Evolutionary conservation across 2,888 invertebrate genomes (phyloP).

Genomic region (Allacma fusca): DNA sequence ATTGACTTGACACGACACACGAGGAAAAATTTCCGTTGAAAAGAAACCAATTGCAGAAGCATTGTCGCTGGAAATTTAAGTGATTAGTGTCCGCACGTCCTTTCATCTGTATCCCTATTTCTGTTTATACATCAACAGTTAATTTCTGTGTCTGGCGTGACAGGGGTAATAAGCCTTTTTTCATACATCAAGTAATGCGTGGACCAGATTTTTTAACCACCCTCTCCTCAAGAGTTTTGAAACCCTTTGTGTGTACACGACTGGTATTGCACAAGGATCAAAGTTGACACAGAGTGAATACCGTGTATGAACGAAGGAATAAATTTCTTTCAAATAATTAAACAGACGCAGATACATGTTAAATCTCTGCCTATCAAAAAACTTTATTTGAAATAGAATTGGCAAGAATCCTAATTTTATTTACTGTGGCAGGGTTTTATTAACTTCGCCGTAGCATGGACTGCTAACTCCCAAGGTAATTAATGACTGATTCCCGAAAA

Average conservation of each 20-base stretch:
- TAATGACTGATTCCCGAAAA: too few species aligned
- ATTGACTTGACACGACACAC: constrained; percentile 37
- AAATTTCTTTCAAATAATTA: too few species aligned
- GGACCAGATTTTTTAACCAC: constrained; percentile 13
- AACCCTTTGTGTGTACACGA: not conserved
- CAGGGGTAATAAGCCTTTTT: constrained; percentile 38
- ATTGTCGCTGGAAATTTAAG: constrained; percentile 19
- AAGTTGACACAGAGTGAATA: too few species aligned
- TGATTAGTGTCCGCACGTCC: constrained; percentile 36
- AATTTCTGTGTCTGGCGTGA: constrained; percentile 34
- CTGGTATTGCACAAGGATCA: too few species aligned
- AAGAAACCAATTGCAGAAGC: not conserved
- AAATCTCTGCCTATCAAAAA: too few species aligned
- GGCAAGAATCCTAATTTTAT: too few species aligned
- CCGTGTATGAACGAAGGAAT: too few species aligned
- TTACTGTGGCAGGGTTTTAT: too few species aligned
- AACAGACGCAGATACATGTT: too few species aligned
- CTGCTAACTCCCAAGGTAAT: too few species aligned
- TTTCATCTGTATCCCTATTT: not conserved
- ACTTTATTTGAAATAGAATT: too few species aligned
- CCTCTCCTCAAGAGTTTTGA: constrained; percentile 2
- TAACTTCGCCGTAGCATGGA: too few species aligned
- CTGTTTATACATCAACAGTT: constrained; percentile 31
- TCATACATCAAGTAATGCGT: constrained; percentile 14
- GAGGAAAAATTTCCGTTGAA: constrained; percentile 35